A percentile compares a stretch with the other conserved stretches of the same genome.
These are phyloP conservation scores for Catagonus wagneri DNA, from an alignment of 2,113 vertebrate species.

Conservation along the genomic window DNA sequence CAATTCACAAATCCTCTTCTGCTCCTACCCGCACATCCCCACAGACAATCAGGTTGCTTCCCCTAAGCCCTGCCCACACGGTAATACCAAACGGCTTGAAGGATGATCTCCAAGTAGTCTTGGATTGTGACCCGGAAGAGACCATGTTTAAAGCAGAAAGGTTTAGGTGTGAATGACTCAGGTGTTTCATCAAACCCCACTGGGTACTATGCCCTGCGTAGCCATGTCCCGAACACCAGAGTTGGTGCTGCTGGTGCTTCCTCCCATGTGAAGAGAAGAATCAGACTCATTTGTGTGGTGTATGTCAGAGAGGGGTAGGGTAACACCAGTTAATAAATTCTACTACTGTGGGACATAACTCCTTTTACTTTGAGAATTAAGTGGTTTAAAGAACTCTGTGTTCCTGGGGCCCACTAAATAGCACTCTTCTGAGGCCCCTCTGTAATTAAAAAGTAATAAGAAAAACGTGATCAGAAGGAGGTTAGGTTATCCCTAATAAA, in stretches of 20 bases:
- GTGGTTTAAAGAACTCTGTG: not conserved
- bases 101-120: not conserved
- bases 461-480: not conserved
- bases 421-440: not conserved
- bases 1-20: not conserved
- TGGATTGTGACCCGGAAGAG: not conserved
- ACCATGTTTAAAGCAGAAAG: not conserved
- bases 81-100: not conserved
- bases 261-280: not conserved
- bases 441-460: not conserved
- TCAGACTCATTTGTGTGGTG: not conserved
- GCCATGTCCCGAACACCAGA: not conserved
- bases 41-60: not conserved
- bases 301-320: not conserved
- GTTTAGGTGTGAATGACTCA: not conserved
- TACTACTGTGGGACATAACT: not conserved
- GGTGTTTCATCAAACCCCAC: not conserved
- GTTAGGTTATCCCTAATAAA: not conserved
- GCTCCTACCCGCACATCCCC: not conserved
- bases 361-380: not conserved
- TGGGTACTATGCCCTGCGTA: too few relatives aligned
- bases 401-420: not conserved
- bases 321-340: not conserved
- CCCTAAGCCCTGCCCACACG: not conserved
- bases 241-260: not conserved